Evolutionary conservation across 37 sponge, comb jelly and placozoan genomes (phyloP).

Genomic region (Diacarnus erythraeanus): DNA sequence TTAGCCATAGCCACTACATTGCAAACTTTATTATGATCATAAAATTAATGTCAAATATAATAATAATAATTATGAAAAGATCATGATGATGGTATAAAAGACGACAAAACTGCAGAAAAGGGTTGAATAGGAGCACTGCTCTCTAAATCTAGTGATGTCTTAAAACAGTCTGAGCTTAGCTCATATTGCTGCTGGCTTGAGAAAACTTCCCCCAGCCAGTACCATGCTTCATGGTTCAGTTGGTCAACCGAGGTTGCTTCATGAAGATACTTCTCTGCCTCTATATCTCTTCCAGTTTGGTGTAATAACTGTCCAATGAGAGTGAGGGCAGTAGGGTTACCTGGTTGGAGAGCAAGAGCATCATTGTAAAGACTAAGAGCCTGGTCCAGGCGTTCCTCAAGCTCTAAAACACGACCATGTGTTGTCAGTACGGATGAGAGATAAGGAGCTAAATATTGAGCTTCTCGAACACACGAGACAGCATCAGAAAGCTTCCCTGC

Average conservation of each 20-base stretch:
- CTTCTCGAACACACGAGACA: slow-evolving; percentile 51
- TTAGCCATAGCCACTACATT: slow-evolving; percentile 1
- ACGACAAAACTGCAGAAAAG: slow-evolving; percentile 53
- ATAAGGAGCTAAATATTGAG: slow-evolving; percentile 52
- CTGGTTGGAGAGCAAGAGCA: slow-evolving; percentile 51
- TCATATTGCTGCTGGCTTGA: slow-evolving; percentile 34
- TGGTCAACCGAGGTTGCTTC: slow-evolving; percentile 49
- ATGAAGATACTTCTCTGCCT: slow-evolving; percentile 62
- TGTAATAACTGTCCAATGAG: slow-evolving; percentile 46
- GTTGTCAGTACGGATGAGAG: slow-evolving; percentile 50
- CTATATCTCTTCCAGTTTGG: slow-evolving; percentile 6
- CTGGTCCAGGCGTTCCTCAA: slow-evolving; percentile 8
- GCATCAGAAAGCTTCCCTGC: slow-evolving; percentile 37
- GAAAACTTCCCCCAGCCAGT: slow-evolving; percentile 60
- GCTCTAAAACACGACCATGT: slow-evolving; percentile 46
- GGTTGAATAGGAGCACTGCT: slow-evolving; percentile 57
- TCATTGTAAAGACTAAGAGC: slow-evolving; percentile 39
- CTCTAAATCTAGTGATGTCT: slow-evolving; percentile 69
- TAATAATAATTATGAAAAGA: background rate
- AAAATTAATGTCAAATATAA: background rate
- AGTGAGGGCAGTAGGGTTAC: slow-evolving; percentile 49
- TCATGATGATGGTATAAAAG: slow-evolving; percentile 23
- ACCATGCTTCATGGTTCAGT: slow-evolving; percentile 68
- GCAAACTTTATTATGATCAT: background rate
- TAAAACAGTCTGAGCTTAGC: slow-evolving; percentile 58